Base-by-base conservation (phyloP, 2,797 vertebrate genomes). In the Chaenodraco wilsoni region DNA sequence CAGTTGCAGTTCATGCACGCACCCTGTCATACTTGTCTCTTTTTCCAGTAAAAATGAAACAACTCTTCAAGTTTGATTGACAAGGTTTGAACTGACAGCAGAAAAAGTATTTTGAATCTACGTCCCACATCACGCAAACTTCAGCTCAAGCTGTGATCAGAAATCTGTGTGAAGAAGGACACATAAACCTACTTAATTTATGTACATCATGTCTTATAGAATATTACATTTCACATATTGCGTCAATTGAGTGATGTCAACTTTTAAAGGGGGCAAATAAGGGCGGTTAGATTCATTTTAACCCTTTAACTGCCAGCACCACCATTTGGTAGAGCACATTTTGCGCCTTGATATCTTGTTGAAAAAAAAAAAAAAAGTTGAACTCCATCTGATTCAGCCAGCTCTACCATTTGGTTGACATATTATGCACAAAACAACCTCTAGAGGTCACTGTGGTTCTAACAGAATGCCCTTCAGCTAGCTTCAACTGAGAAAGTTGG, bases 201-300 rank as follows among this genome's bases (percentile, higher is more conserved):
- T 86, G 84, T 83, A 88, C 65, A 72, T 49, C 45, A 61, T 60
- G 70, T 68, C 77, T 79, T 41, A 62, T 59, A 67, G 27, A 45
- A 65, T 75, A 85, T 89, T 48, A 61, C 51, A 57, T 91, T 87
- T 84, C 83, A 88, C 69, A 73, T 52, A 21, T 14, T 45, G 27
- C 14, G 41, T 73, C 44, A 65, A 52, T 19, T 14, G 54, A 41
- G 59, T 64, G 65, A 59, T 65, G 54, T 82, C 74, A 76, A 79
- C 56, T 63, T 51, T 72, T 71, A 51, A 70, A 31, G 58, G 59
- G 50, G 72, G 43, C 63, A 59, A 67, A 76, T 48, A 67, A 79
- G 50, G 61, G 72, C 65, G 13, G 8, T 74, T 71, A 76, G 33
- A 62, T 50, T 81, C 4, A 83, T 10, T 69, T 66, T 74, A 21